Conservation (phyloP, 1,140 invertebrate genomes). For the Drosophila bocki region DNA sequence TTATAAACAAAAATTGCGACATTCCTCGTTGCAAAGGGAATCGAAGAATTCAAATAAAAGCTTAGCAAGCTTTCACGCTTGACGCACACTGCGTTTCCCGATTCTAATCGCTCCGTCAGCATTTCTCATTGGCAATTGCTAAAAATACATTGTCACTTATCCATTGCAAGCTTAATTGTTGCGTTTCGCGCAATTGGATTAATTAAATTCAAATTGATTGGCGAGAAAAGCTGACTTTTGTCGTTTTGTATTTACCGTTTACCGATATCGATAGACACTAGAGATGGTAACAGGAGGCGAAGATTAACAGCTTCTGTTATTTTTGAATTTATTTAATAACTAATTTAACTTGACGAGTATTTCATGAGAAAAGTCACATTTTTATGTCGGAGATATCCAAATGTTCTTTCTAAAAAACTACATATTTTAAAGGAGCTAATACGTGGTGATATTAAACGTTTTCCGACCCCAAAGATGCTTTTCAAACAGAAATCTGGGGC, state of each 20-base stretch:
- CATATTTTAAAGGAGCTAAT: not conserved
- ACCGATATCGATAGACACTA: slow-evolving; percentile 25
- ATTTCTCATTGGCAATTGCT: slow-evolving; percentile 11
- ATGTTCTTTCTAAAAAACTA: not conserved
- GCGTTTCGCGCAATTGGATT: slow-evolving; percentile 38
- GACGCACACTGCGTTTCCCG: slow-evolving; percentile 1
- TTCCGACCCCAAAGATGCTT: not conserved
- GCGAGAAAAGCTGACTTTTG: slow-evolving; percentile 15
- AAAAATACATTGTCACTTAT: slow-evolving; percentile 31
- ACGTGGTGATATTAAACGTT: not conserved
- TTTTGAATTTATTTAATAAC: not conserved
- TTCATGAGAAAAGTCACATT: not conserved
- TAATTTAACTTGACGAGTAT: not conserved
- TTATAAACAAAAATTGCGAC: slow-evolving; percentile 41
- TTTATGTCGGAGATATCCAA: not conserved
- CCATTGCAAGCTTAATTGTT: slow-evolving; percentile 43
- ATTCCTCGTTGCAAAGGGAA: slow-evolving; percentile 8
- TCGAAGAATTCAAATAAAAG: slow-evolving; percentile 19
- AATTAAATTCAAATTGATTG: slow-evolving; percentile 36
- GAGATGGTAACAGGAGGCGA: not conserved
- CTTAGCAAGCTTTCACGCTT: slow-evolving; percentile 29
- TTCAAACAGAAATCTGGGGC: not conserved
- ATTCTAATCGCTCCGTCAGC: slow-evolving; percentile 26
- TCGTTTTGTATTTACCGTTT: slow-evolving; percentile 9
- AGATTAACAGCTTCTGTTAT: slow-evolving; percentile 5